These are phyloP conservation scores for Noturus placidus DNA, from an alignment of 2,113 vertebrate genomes.

Conservation along the genomic window DNA sequence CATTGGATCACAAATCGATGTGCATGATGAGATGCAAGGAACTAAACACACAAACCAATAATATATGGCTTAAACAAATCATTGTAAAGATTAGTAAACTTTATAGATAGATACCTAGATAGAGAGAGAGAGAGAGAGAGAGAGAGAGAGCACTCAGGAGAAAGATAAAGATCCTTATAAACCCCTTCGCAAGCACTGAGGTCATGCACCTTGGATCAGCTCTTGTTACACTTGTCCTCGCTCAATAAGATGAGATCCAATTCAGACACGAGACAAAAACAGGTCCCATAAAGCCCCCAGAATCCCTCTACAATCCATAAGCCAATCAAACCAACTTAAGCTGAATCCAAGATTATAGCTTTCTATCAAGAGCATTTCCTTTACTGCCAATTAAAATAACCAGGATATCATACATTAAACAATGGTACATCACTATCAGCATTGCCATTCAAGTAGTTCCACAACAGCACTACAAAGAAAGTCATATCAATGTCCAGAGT, in stretches of 20 bases:
- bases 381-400: background rate
- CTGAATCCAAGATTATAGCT: background rate
- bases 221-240: conserved; percentile 30
- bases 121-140: conserved; percentile 17
- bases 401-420: background rate
- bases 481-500: conserved; percentile 4
- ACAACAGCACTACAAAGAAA: conserved; percentile 13
- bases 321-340: conserved; percentile 1
- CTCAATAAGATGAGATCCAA: conserved; percentile 15
- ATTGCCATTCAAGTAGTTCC: background rate
- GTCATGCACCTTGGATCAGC: conserved; percentile 41
- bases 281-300: background rate
- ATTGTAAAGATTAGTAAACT: conserved; percentile 29
- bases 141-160: conserved; percentile 40
- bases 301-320: conserved; percentile 14
- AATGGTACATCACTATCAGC: background rate
- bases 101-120: background rate
- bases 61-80: background rate
- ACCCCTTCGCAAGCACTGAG: conserved; percentile 4
- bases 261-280: background rate
- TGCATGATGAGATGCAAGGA: background rate
- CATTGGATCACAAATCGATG: background rate
- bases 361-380: background rate
- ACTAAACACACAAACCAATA: background rate
- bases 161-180: conserved; percentile 39